phyloP scores from a whole-genome alignment of 2,888 invertebrate species.

The Drosophila merina region DNA sequence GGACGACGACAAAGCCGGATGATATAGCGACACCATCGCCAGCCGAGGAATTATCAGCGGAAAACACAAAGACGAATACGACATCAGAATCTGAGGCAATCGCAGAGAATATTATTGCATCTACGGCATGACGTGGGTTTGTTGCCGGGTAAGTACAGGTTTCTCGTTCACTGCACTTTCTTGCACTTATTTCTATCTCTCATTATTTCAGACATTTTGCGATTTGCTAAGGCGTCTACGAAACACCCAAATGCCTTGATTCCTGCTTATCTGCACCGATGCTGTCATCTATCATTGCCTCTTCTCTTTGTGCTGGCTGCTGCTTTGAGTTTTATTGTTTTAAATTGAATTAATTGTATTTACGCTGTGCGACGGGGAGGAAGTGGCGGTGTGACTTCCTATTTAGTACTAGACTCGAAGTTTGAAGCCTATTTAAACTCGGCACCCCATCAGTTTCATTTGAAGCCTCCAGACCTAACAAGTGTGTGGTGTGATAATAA shows the following conservation, averaged over 20 bases:
- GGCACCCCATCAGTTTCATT: conserved; percentile 49
- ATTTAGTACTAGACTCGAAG: conserved; percentile 56
- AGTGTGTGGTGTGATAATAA: conserved; percentile 43
- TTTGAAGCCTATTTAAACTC: conserved; percentile 32
- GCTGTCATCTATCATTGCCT: conserved; percentile 40
- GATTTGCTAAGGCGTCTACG: conserved; percentile 22
- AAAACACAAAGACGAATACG: background rate
- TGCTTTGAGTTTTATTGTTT: conserved; percentile 66
- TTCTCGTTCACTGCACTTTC: conserved; percentile 21
- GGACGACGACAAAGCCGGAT: conserved; percentile 29
- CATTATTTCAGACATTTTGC: conserved; percentile 45
- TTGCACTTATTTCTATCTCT: conserved; percentile 41
- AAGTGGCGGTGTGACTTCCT: conserved; percentile 51
- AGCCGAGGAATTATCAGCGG: background rate
- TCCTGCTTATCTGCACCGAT: conserved; percentile 51
- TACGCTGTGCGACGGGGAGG: conserved; percentile 56
- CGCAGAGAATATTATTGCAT: conserved; percentile 14
- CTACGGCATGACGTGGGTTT: conserved; percentile 40
- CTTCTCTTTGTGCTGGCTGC: conserved; percentile 40
- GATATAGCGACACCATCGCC: conserved; percentile 4
- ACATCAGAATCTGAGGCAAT: conserved; percentile 7
- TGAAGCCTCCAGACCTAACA: conserved; percentile 18
- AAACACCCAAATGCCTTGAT: conserved; percentile 27
- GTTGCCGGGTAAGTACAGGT: conserved; percentile 42
- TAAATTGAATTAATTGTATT: conserved; percentile 77